A percentile compares a stretch with the other conserved stretches of the same genome.
These are phyloP conservation scores for Danio tinwini DNA, from an alignment of 2,797 vertebrate genomes.

Conservation along the genomic window DNA sequence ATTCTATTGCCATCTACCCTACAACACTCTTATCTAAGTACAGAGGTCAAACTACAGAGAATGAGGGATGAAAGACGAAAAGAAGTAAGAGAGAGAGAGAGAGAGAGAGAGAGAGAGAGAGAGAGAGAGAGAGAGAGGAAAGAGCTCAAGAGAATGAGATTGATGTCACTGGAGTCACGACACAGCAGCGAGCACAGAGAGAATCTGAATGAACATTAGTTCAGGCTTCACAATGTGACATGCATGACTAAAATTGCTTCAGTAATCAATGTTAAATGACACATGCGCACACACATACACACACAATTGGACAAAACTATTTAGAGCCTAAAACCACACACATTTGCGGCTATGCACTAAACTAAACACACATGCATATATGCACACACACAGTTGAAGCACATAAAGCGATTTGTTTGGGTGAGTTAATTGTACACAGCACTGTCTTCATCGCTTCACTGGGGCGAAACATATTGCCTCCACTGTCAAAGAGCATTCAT, in stretches of 20 bases:
- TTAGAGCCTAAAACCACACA: constrained; percentile 7
- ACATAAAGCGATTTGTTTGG: constrained; percentile 62
- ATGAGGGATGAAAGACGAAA: background rate
- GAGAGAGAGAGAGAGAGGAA: constrained; percentile 39
- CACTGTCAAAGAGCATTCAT: constrained; percentile 71
- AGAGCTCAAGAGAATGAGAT: constrained; percentile 8
- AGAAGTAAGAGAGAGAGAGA: constrained; percentile 53
- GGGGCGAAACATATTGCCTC: constrained; percentile 73
- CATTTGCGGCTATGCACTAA: constrained; percentile 20
- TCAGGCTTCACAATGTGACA: constrained; percentile 52
- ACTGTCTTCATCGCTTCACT: constrained; percentile 74
- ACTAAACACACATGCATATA: background rate
- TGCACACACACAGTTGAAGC: background rate
- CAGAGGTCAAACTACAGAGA: constrained; percentile 57
- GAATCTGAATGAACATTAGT: constrained; percentile 51
- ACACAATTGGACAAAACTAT: background rate
- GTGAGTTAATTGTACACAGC: constrained; percentile 73
- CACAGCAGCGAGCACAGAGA: constrained; percentile 15
- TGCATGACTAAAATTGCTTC: constrained; percentile 22
- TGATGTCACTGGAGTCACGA: constrained; percentile 30
- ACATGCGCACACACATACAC: background rate
- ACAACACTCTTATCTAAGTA: background rate
- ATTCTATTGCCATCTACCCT: background rate
- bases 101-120: constrained; percentile 18
- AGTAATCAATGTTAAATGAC: constrained; percentile 32